These are phyloP conservation scores for Tipula helvola DNA, from an alignment of 2,888 invertebrate genomes.

Conservation along the genomic window DNA sequence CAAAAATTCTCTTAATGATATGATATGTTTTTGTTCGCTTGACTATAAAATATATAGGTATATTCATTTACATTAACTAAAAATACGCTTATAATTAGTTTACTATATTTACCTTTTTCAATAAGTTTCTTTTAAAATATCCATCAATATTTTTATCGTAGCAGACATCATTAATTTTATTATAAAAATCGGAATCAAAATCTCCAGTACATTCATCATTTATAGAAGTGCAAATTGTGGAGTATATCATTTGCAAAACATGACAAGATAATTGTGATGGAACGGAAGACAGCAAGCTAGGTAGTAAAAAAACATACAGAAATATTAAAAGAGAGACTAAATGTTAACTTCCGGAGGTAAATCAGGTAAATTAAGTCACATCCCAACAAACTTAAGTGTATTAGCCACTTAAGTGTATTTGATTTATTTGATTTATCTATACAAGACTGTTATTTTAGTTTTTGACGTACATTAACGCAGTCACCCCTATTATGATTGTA, in stretches of 20 bases:
- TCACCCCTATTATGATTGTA: too few species aligned
- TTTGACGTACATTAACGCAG: too few species aligned
- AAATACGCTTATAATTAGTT: neutral
- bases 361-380: too few species aligned
- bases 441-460: too few species aligned
- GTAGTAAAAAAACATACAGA: constrained; percentile 8
- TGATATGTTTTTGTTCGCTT: constrained; percentile 31
- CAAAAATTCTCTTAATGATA: constrained; percentile 31
- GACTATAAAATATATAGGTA: constrained; percentile 23
- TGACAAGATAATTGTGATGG: constrained; percentile 31
- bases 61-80: neutral
- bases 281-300: constrained; percentile 28
- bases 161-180: neutral
- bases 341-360: too few species aligned
- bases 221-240: constrained; percentile 26
- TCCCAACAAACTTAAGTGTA: too few species aligned
- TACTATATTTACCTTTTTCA: neutral
- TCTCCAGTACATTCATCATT: neutral
- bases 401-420: too few species aligned
- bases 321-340: too few species aligned
- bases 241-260: constrained; percentile 29
- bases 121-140: constrained; percentile 5
- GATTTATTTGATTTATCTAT: too few species aligned
- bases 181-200: neutral
- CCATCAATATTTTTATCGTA: neutral